phyloP scores from a whole-genome alignment of 2,797 vertebrate species.

The Myotis findleyi region DNA sequence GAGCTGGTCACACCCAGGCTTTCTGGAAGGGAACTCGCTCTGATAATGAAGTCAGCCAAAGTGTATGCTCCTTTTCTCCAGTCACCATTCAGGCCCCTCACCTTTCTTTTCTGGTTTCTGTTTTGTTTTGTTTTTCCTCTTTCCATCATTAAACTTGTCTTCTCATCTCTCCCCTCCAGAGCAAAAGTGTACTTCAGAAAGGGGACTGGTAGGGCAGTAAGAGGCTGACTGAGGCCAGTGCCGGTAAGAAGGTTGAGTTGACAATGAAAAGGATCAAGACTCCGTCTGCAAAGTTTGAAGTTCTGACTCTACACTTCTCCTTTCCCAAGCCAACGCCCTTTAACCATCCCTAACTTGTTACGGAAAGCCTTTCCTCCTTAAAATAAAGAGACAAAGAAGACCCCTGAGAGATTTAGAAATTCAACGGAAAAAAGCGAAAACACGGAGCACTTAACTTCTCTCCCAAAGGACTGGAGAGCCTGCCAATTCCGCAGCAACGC shows the following conservation, averaged over 20 bases:
- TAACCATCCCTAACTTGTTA: neutral
- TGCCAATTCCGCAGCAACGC: conserved; percentile 43
- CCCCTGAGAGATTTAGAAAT: conserved; percentile 48
- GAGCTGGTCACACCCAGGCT: neutral
- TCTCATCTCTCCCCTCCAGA: neutral
- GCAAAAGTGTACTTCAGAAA: neutral
- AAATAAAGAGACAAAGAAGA: conserved; percentile 54
- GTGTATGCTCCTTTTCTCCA: neutral
- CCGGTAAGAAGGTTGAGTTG: neutral
- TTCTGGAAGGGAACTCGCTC: neutral
- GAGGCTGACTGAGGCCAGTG: neutral
- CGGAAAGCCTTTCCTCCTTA: neutral
- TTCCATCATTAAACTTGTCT: neutral
- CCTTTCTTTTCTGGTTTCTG: neutral
- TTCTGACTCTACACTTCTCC: neutral
- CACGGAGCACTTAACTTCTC: conserved; percentile 25
- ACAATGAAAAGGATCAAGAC: neutral
- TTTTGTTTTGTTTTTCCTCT: neutral
- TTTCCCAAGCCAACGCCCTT: neutral
- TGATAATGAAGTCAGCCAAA: neutral
- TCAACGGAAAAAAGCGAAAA: conserved; percentile 46
- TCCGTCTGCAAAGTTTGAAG: too few species aligned
- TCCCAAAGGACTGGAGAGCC: conserved; percentile 42
- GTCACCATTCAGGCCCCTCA: too few species aligned
- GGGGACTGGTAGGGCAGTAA: neutral